A percentile compares a stretch with the other conserved stretches of the same genome.
These are phyloP conservation scores for Rhegmatorhina hoffmannsi DNA, from an alignment of 2,113 vertebrate genomes.

Conservation along the genomic window DNA sequence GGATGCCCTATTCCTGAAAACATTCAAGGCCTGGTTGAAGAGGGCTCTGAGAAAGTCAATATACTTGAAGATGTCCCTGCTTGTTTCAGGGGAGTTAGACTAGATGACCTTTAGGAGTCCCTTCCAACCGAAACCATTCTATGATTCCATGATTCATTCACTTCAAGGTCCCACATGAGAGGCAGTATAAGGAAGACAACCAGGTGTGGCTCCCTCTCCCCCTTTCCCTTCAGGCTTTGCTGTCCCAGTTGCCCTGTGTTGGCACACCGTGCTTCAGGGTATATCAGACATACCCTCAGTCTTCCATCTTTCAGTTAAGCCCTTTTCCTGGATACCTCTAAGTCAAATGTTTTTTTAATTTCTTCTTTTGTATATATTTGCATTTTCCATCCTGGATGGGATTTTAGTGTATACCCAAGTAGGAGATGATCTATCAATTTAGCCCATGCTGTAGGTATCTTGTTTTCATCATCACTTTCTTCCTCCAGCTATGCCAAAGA, in stretches of 20 bases:
- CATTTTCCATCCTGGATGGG: not conserved
- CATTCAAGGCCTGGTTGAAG: not conserved
- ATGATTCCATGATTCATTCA: not conserved
- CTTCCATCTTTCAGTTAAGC: not conserved
- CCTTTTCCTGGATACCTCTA: not conserved
- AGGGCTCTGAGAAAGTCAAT: not conserved
- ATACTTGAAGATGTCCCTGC: not conserved
- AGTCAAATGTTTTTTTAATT: not conserved
- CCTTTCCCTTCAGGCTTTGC: not conserved
- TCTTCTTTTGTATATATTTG: not conserved
- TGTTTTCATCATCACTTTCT: not conserved
- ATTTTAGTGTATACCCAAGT: not conserved
- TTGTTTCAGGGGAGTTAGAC: not conserved
- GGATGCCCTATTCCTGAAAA: not conserved
- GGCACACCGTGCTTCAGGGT: fast-evolving
- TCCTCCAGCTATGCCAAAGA: not conserved
- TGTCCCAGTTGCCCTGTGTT: not conserved
- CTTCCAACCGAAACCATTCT: not conserved
- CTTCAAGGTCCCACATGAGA: not conserved
- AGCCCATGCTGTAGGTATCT: not conserved
- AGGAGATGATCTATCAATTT: not conserved
- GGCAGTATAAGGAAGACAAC: not conserved
- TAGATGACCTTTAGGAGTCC: not conserved
- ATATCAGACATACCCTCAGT: not conserved
- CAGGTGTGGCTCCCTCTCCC: not conserved